Evolutionary conservation across 92 coral and sea anemone species (phyloP), one percentile per base, ranked within the genome.

Genomic region (Blastomussa wellsi): DNA sequence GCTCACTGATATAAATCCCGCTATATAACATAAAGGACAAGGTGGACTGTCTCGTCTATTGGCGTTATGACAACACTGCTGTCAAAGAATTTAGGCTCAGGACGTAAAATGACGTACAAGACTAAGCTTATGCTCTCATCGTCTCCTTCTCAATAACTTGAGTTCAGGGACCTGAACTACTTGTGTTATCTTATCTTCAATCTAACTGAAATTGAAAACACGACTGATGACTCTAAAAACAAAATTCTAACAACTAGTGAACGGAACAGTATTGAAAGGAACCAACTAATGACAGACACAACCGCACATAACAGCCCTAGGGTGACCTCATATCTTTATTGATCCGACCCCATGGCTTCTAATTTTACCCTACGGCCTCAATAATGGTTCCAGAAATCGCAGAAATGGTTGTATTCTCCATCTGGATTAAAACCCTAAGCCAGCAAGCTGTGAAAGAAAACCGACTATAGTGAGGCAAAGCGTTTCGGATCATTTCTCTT

Each of bases 101-200:
- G 44, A 35, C 36, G 62, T 7, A 44, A 67, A 44, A 81, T 38
- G 38, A 64, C 24, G 68, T 33, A 53, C 7, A 55, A 55, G 51
- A 37, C 66, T 35, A 35, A 24, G 49, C 48, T 57, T 32, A 52
- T 2, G 68, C 48, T n/a, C 65, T 37, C 48, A 35, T 24, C 13
- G 48, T 33, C 33, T 26, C 39, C 35, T 24, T 51, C 57, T 26
- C 7, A 26, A 26, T 22, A 62, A 37, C 5, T 24, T 73, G 53
- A 38, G 35, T 15, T 62, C 64, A 65, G 24, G 5, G 48, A 44
- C 49, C 64, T 64, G 53, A 79, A 39, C 83, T 41, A 64, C 59
- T 69, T 81, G 49, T 81, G 32, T 81, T 81, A 82, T 71, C 86
- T 53, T 33, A 51, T 81, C 85, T 48, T 31, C 51, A 82, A 82